Evolutionary conservation across 2,888 invertebrate species (phyloP).

Genomic region (Branchellion lobata): DNA sequence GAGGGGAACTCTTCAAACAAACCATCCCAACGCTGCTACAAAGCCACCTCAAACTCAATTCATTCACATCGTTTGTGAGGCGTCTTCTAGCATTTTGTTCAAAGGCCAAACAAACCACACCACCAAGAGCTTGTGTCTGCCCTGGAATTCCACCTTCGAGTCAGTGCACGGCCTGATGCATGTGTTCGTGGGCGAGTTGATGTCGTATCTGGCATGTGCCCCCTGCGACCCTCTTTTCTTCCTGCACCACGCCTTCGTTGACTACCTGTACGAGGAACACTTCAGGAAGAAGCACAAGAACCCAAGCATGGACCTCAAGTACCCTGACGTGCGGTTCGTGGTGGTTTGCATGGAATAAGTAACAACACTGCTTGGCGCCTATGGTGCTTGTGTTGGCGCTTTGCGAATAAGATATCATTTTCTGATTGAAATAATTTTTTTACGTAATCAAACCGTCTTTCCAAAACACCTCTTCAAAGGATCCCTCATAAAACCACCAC

Average conservation of each 20-base stretch:
- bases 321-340: constrained; percentile 23
- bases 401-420: neutral
- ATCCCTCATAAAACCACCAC: too few species aligned
- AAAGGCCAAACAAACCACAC: too few species aligned
- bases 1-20: too few species aligned
- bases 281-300: constrained; percentile 1
- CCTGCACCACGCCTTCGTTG: constrained; percentile 59
- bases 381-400: neutral
- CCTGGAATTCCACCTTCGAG: constrained; percentile 54
- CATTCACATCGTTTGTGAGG: too few species aligned
- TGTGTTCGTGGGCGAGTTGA: constrained; percentile 57
- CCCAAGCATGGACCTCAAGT: neutral
- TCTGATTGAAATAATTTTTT: too few species aligned
- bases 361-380: neutral
- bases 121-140: constrained; percentile 33
- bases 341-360: neutral
- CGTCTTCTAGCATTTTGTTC: too few species aligned
- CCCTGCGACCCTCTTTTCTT: constrained; percentile 61
- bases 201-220: constrained; percentile 56
- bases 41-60: too few species aligned
- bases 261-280: constrained; percentile 56
- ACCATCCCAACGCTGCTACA: too few species aligned
- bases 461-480: too few species aligned
- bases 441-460: too few species aligned
- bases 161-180: constrained; percentile 55